phyloP scores from a whole-genome alignment of 1,140 invertebrate species.

The Samia ricini region DNA sequence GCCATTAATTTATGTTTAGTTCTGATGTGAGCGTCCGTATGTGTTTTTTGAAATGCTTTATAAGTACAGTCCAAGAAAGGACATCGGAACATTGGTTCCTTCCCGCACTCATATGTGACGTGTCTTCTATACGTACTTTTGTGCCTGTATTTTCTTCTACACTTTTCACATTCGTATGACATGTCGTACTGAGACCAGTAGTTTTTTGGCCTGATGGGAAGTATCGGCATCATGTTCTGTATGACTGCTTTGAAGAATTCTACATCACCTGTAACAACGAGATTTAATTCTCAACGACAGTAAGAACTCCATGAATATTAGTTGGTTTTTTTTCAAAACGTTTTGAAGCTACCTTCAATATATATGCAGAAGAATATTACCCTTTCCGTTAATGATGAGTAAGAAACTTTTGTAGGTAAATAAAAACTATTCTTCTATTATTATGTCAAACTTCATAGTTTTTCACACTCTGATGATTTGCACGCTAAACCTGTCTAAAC shows the following conservation, averaged over 20 bases:
- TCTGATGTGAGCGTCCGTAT: constrained; percentile 65
- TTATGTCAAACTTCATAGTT: too few species aligned
- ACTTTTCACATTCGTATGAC: constrained; percentile 67
- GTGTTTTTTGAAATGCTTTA: constrained; percentile 75
- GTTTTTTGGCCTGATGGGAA: constrained; percentile 72
- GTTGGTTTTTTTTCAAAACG: not conserved
- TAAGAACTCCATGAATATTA: not conserved
- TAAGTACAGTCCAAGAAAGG: constrained; percentile 70
- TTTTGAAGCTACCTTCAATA: too few species aligned
- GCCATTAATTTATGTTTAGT: constrained; percentile 61
- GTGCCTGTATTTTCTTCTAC: constrained; percentile 69
- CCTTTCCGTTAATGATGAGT: too few species aligned
- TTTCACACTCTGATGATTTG: too few species aligned
- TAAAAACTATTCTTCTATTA: too few species aligned
- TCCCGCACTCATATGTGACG: constrained; percentile 75
- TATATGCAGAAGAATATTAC: too few species aligned
- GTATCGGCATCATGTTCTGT: constrained; percentile 65
- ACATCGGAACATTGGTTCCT: constrained; percentile 75
- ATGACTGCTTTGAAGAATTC: constrained; percentile 72
- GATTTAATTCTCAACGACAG: constrained; percentile 15
- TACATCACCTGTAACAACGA: constrained; percentile 73
- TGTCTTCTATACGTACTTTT: constrained; percentile 77
- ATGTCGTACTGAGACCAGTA: constrained; percentile 65
- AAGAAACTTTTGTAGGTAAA: too few species aligned
- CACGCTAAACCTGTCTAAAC: too few species aligned